phyloP scores from a whole-genome alignment of 2,113 vertebrate genomes.

The Kobus ellipsiprymnus region DNA sequence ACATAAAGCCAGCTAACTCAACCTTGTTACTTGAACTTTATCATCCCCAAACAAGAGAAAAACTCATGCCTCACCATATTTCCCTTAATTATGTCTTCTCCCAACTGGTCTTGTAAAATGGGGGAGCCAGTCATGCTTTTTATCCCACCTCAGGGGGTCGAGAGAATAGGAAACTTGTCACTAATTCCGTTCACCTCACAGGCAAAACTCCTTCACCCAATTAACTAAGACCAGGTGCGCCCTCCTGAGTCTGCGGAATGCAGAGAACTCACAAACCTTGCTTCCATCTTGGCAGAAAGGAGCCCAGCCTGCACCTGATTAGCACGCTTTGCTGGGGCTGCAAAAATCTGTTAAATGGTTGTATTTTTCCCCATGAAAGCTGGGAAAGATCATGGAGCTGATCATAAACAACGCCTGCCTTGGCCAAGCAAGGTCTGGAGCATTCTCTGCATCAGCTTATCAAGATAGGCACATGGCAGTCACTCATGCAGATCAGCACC shows the following conservation, averaged over 20 bases:
- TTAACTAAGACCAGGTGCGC: conserved; percentile 82
- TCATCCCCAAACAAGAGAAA: background rate
- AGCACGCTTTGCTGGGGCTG: conserved; percentile 60
- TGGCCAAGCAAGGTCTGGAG: background rate
- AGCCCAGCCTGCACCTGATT: conserved; percentile 70
- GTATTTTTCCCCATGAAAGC: background rate
- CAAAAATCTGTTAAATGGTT: conserved; percentile 39
- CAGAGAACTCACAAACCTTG: conserved; percentile 42
- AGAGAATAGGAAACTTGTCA: conserved; percentile 76
- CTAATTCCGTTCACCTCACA: conserved; percentile 77
- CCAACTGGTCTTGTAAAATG: conserved; percentile 72
- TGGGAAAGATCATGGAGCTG: conserved; percentile 24
- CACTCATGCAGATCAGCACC: background rate
- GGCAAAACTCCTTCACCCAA: conserved; percentile 79
- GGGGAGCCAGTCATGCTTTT: conserved; percentile 70
- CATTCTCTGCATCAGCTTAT: background rate
- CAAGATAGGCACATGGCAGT: background rate
- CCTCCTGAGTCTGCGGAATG: conserved; percentile 77
- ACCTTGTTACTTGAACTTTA: background rate
- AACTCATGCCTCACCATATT: background rate
- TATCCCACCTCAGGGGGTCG: conserved; percentile 61
- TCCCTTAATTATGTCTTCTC: conserved; percentile 47
- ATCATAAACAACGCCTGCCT: conserved; percentile 12
- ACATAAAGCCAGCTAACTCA: background rate
- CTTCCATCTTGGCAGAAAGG: conserved; percentile 67